phyloP scores from a whole-genome alignment of 2,797 vertebrate species.

The Acipenser oxyrinchus region DNA sequence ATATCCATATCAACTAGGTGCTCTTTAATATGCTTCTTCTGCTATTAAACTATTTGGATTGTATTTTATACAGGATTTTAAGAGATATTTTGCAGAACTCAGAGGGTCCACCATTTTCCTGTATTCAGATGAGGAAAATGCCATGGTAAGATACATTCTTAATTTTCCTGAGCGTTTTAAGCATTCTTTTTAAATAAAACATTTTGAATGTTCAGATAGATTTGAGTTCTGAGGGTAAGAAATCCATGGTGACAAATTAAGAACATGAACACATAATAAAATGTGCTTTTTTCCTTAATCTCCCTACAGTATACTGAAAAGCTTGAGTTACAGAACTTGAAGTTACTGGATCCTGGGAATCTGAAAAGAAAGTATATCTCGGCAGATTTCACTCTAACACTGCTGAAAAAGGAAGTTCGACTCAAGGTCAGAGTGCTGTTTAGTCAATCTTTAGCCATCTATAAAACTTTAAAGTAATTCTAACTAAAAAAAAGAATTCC shows the following conservation, averaged over 20 bases:
- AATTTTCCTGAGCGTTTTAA: neutral
- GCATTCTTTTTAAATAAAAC: no score
- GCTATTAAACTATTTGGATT: no score
- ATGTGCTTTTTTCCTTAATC: neutral
- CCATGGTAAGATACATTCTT: slow-evolving; percentile 34
- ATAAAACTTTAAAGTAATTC: no score
- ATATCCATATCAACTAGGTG: no score
- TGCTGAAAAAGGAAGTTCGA: slow-evolving; percentile 34
- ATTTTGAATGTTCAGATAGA: no score
- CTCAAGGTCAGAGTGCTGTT: slow-evolving; percentile 37
- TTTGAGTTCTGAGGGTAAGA: no score
- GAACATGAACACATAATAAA: no score
- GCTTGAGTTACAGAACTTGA: slow-evolving; percentile 41
- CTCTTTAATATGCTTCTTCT: no score
- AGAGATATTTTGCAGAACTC: slow-evolving; percentile 42
- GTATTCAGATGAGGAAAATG: slow-evolving; percentile 38
- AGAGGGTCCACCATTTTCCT: slow-evolving; percentile 48
- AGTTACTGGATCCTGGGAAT: slow-evolving; percentile 25
- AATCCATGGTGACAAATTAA: no score
- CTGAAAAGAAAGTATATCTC: slow-evolving; percentile 13
- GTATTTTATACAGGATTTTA: slow-evolving; percentile 35
- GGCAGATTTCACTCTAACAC: slow-evolving; percentile 32
- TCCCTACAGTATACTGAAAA: slow-evolving; percentile 44
- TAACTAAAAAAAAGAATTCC: no score
- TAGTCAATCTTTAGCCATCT: no score